phyloP scores from a whole-genome alignment of 2,888 invertebrate genomes.

The Diloba caeruleocephala region DNA sequence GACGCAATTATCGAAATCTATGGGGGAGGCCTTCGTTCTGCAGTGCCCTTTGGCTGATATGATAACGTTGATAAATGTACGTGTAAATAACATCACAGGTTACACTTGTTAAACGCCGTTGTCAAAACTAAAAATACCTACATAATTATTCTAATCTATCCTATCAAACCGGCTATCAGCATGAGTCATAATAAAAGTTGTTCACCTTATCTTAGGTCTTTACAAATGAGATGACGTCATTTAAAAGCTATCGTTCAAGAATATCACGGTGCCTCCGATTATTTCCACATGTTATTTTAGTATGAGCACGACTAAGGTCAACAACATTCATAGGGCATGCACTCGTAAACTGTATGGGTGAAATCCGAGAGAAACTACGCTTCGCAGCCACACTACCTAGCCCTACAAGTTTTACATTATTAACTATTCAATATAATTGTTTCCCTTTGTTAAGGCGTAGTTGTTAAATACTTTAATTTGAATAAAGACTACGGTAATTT shows the following conservation, averaged over 20 bases:
- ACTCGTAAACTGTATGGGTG: constrained; percentile 46
- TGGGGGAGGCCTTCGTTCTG: too few relatives aligned
- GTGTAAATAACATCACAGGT: too few relatives aligned
- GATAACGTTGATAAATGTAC: too few relatives aligned
- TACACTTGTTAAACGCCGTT: too few relatives aligned
- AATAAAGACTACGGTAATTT: constrained; percentile 46
- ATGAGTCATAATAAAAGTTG: constrained; percentile 58
- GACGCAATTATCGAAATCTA: too few relatives aligned
- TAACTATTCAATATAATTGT: constrained; percentile 46
- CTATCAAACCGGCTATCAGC: constrained; percentile 34
- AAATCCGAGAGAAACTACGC: constrained; percentile 57
- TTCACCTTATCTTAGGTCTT: constrained; percentile 55
- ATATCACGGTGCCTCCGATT: constrained; percentile 30
- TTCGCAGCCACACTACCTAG: constrained; percentile 32
- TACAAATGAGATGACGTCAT: constrained; percentile 47
- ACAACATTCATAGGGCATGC: constrained; percentile 54
- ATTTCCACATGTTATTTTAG: constrained; percentile 51
- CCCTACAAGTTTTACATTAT: constrained; percentile 50
- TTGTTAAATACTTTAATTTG: constrained; percentile 39
- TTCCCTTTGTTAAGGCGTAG: constrained; percentile 24
- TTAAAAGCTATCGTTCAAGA: constrained; percentile 40
- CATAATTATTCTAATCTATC: constrained; percentile 21
- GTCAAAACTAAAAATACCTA: too few relatives aligned
- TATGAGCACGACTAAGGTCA: constrained; percentile 50
- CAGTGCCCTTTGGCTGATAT: too few relatives aligned